Conservation (phyloP, 2,888 invertebrate genomes). For the Amphipoea oculea region DNA sequence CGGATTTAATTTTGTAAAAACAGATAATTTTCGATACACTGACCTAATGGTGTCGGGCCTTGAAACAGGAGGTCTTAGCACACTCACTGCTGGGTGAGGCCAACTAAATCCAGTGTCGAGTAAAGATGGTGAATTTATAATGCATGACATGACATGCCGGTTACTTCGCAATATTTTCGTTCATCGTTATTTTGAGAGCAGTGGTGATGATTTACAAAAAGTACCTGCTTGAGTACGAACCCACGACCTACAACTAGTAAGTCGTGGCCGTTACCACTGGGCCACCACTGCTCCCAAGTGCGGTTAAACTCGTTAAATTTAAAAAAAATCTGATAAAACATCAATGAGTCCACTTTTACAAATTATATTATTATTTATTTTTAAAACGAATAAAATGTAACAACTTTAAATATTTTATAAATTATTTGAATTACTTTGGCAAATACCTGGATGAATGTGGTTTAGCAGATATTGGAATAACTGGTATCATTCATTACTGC, state of each 20-base stretch:
- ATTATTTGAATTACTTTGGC: not conserved
- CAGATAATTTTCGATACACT: constrained; percentile 44
- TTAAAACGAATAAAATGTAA: not conserved
- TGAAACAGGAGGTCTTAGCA: not conserved
- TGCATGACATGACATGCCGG: too few species aligned
- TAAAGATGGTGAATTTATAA: not conserved
- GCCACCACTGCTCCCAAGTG: not conserved
- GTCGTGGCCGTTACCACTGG: too few species aligned
- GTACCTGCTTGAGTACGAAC: too few species aligned
- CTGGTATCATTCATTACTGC: not conserved
- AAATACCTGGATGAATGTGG: not conserved
- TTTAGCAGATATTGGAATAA: not conserved
- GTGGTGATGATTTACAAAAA: too few species aligned
- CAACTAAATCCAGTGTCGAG: not conserved
- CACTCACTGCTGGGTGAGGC: too few species aligned
- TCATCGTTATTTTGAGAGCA: too few species aligned
- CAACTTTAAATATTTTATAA: too few species aligned
- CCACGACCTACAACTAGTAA: too few species aligned
- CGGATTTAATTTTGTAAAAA: constrained; percentile 42
- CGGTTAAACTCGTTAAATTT: not conserved
- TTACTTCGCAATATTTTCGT: too few species aligned
- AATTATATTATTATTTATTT: not conserved
- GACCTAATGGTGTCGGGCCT: constrained; percentile 21
- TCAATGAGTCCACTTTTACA: not conserved
- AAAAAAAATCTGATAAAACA: not conserved